Conservation (phyloP, 2,113 vertebrate genomes). For the Tympanuchus pallidicinctus region DNA sequence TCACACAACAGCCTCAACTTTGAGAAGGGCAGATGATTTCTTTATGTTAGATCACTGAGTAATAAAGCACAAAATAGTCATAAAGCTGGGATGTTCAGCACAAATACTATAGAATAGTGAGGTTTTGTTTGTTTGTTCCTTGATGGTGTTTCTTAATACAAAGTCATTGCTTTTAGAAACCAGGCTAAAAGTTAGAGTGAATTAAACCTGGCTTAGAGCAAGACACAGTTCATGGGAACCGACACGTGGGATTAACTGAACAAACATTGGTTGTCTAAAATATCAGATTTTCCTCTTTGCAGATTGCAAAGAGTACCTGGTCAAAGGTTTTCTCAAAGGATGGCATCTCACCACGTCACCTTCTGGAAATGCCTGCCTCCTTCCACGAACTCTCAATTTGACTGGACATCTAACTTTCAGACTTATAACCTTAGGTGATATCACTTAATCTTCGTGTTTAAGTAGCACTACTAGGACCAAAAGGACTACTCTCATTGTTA, state of each 20-base stretch:
- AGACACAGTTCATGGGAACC: background rate
- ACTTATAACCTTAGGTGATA: background rate
- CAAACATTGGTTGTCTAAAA: background rate
- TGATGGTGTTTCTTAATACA: background rate
- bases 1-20: background rate
- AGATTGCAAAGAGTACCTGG: background rate
- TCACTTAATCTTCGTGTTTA: background rate
- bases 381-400: background rate
- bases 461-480: background rate
- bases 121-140: background rate
- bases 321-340: background rate
- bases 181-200: background rate
- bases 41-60: background rate
- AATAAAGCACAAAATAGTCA: background rate
- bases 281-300: background rate
- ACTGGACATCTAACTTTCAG: background rate
- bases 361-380: background rate
- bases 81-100: background rate
- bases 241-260: background rate
- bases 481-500: background rate
- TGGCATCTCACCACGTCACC: background rate
- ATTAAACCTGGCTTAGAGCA: background rate
- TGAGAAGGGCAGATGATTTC: background rate
- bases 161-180: background rate
- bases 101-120: background rate